Base-by-base conservation (phyloP, 2,113 vertebrate genomes). In the Hucho hucho region DNA sequence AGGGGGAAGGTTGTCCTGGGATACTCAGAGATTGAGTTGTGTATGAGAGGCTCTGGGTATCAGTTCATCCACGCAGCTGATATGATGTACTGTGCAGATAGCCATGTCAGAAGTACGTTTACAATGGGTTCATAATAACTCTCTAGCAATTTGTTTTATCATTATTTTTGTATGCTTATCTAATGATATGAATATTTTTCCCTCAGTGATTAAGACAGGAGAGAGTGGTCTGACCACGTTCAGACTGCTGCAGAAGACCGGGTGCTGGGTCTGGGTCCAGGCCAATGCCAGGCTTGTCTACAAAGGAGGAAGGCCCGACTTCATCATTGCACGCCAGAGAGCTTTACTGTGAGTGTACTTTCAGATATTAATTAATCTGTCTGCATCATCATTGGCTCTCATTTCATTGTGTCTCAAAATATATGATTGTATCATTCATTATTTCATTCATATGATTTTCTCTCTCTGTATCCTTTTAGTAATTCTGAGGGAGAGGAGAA, bases 231-330 rank as follows among this genome's bases (percentile, higher is more conserved):
- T 93, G 75, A 90, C 87, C 0, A 89, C 94, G 1, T 95, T 96
- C 89, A 76, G 94, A 79, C 91, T 95, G 16, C 92, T 96, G 67
- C 93, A 90, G 25, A 96, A 96, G 76, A 76, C 78, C 0, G 72
- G 81, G 0, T 5, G 74, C 71, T 96, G 95, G 95, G 14, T 95
- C 69, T 96, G 96, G 95, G 90, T 96, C 47, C 95, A 96, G 86
- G 13, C 93, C 75, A 95, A 88, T 0, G 94, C 95, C 0, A 79
- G 89, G 75, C 85, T 96, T 16, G 87, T 96, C 25, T 95, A 89
- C 87, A 94, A 93, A 79, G 92, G 64, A 1, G 93, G 93, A 70
- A 69, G 88, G 29, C 94, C 95, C 0, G 92, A 95, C 4, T 94
- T 92, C 83, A 96, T 97, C 81, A 89, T 95, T 0, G 75, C 87